Percentiles rank a stretch among this genome's conserved stretches.
phyloP scores from a whole-genome alignment of 2,888 invertebrate genomes.

The Scaptomyza parva region DNA sequence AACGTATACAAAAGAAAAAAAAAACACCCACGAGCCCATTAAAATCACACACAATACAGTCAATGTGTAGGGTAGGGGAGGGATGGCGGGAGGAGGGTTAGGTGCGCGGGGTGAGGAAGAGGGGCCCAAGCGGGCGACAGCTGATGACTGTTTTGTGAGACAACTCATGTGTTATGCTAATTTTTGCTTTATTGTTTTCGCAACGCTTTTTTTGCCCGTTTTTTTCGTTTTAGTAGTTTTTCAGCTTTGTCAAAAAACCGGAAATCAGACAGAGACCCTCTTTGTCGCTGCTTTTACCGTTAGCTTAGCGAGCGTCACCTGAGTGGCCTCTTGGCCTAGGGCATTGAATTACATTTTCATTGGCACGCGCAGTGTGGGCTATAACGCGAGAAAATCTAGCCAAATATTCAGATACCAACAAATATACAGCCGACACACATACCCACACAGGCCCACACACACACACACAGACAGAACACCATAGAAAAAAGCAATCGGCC shows the following conservation, averaged over 20 bases:
- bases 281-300: constrained; percentile 44
- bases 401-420: constrained; percentile 57
- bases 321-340: constrained; percentile 41
- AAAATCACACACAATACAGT: constrained; percentile 41
- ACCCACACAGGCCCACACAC: constrained; percentile 8
- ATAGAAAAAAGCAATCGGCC: constrained; percentile 72
- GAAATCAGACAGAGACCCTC: constrained; percentile 45
- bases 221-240: constrained; percentile 13
- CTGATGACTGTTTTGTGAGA: constrained; percentile 38
- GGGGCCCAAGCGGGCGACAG: constrained; percentile 16
- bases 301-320: constrained; percentile 42
- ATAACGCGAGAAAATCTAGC: constrained; percentile 38
- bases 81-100: background rate
- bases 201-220: constrained; percentile 45
- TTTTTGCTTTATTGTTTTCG: constrained; percentile 65
- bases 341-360: constrained; percentile 72
- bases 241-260: constrained; percentile 44
- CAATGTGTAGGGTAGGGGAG: no score
- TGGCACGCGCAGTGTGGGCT: constrained; percentile 44
- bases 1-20: background rate
- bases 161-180: constrained; percentile 70
- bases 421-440: constrained; percentile 20
- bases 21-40: constrained; percentile 68
- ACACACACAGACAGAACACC: constrained; percentile 14
- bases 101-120: no score